Percentiles rank a stretch among this genome's conserved stretches.
Conservation (phyloP, 2,797 vertebrate species). For the Acanthiza pusilla region DNA sequence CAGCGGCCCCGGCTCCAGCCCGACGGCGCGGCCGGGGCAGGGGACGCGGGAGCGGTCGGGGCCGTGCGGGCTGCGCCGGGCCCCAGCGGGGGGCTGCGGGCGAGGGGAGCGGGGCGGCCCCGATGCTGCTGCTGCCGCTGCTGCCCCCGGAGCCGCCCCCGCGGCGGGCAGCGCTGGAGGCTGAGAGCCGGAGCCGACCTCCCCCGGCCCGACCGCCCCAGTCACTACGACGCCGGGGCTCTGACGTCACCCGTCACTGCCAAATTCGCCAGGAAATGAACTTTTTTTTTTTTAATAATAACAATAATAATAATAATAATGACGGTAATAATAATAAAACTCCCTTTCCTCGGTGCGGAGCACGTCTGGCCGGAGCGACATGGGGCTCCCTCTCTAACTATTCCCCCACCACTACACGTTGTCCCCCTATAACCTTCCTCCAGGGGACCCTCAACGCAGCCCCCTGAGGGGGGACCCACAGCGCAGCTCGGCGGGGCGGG, state of each 20-base stretch:
- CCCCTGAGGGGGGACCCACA: neutral
- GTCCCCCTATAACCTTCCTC: neutral
- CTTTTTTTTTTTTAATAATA: slow-evolving; percentile 41
- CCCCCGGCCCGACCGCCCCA: slow-evolving; percentile 74
- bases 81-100: neutral
- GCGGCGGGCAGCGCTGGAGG: neutral
- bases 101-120: neutral
- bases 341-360: neutral
- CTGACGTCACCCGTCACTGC: slow-evolving; percentile 82
- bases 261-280: slow-evolving; percentile 78
- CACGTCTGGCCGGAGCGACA: neutral
- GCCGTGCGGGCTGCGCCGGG: neutral
- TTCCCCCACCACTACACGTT: neutral
- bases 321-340: slow-evolving; percentile 21
- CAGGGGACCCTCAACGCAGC: neutral
- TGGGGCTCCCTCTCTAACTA: neutral
- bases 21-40: neutral
- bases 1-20: neutral
- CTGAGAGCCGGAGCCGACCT: slow-evolving; percentile 48
- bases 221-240: slow-evolving; percentile 85
- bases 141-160: neutral
- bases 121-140: neutral
- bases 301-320: slow-evolving; percentile 59
- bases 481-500: neutral
- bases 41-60: neutral